Conservation (phyloP, 1,140 invertebrate species). For the Cyphomyrmex costatus region DNA sequence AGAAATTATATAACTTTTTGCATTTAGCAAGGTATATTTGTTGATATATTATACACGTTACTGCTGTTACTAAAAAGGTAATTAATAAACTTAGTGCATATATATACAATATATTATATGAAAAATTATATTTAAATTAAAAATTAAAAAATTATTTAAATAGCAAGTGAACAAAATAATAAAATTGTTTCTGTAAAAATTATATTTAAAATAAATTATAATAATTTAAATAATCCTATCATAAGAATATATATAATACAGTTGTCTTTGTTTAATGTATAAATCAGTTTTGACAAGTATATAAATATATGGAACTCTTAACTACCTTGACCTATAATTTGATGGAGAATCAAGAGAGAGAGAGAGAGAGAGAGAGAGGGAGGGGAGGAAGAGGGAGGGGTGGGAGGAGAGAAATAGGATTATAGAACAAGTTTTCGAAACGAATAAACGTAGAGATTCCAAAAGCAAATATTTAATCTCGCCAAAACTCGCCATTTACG, state of each 20-base stretch:
- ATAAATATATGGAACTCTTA: background rate
- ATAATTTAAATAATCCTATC: background rate
- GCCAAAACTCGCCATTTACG: background rate
- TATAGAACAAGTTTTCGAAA: constrained; percentile 13
- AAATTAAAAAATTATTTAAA: background rate
- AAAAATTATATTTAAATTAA: background rate
- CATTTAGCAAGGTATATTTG: background rate
- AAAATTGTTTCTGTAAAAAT: background rate
- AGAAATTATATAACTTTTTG: background rate
- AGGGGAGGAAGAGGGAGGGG: too few species aligned
- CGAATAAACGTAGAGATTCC: background rate
- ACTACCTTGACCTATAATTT: constrained; percentile 21
- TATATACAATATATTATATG: too few species aligned
- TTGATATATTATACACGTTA: background rate
- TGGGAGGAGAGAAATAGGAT: too few species aligned
- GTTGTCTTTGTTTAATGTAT: background rate
- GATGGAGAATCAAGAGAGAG: too few species aligned
- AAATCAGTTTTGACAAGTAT: background rate
- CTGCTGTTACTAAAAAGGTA: background rate
- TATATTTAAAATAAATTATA: background rate
- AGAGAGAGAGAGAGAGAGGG: too few species aligned
- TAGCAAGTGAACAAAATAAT: background rate
- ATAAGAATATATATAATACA: background rate
- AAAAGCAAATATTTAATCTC: background rate
- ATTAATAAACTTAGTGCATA: too few species aligned